Percentiles rank a stretch among this genome's conserved stretches.
These are phyloP conservation scores for Etia nguti DNA, from an alignment of 2,113 vertebrate species.

Conservation along the genomic window DNA sequence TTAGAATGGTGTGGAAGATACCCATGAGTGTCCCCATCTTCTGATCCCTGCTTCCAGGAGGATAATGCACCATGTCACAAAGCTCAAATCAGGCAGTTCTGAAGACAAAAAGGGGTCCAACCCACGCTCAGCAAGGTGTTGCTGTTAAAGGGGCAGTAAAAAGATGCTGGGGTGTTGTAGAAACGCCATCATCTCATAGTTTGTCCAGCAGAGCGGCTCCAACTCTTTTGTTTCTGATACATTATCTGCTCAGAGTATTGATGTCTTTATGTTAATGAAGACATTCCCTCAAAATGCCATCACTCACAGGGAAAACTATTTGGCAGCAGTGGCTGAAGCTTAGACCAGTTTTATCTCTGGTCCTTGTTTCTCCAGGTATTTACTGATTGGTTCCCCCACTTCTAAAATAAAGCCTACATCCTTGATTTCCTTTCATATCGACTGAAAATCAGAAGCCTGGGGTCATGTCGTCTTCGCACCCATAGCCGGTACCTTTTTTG, in stretches of 20 bases:
- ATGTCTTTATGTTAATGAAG: too few species aligned
- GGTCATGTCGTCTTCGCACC: conserved; percentile 33
- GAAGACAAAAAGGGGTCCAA: neutral
- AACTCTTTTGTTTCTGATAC: neutral
- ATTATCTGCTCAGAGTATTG: neutral
- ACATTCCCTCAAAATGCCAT: neutral
- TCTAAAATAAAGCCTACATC: neutral
- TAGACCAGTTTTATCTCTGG: neutral
- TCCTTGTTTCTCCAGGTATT: neutral
- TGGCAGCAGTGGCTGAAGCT: neutral
- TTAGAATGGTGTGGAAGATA: accelerated
- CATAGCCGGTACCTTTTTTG: conserved; percentile 20
- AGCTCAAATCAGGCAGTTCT: neutral
- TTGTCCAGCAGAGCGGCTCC: neutral
- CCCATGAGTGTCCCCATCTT: neutral
- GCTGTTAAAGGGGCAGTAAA: neutral
- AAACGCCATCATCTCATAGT: neutral
- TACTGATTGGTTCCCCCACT: neutral
- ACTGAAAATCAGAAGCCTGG: neutral
- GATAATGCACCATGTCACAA: neutral
- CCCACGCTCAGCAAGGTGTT: neutral
- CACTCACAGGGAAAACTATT: neutral
- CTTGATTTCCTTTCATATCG: neutral
- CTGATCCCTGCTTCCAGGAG: neutral
- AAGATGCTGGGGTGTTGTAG: neutral